Conservation (phyloP, 2,888 invertebrate genomes). For the Agrenia bidenticulata region DNA sequence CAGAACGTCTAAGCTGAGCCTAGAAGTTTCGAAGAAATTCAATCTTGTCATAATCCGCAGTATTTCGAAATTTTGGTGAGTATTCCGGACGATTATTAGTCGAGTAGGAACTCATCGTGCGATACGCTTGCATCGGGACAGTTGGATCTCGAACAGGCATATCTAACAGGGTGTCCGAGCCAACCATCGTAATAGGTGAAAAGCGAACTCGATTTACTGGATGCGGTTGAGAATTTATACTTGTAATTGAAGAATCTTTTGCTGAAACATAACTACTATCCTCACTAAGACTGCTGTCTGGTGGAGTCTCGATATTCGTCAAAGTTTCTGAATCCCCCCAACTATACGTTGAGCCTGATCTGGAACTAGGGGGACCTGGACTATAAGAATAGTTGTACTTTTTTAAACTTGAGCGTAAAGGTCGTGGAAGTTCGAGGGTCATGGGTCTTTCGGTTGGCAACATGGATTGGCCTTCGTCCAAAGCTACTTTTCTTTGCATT, state of each 20-base stretch:
- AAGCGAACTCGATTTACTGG: slow-evolving; percentile 74
- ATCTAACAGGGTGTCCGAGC: slow-evolving; percentile 62
- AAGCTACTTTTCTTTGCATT: slow-evolving; percentile 52
- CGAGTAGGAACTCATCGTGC: slow-evolving; percentile 37
- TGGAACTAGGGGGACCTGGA: slow-evolving; percentile 38
- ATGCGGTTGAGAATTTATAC: slow-evolving; percentile 57
- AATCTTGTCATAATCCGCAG: slow-evolving; percentile 48
- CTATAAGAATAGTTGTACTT: slow-evolving; percentile 64
- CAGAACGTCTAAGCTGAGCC: slow-evolving; percentile 7
- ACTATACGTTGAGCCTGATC: slow-evolving; percentile 54
- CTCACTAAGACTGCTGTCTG: slow-evolving; percentile 81
- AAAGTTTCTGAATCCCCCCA: slow-evolving; percentile 71
- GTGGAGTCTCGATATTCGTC: slow-evolving; percentile 76
- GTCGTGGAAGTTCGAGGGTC: slow-evolving; percentile 64
- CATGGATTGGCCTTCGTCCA: background rate
- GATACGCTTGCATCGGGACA: slow-evolving; percentile 60
- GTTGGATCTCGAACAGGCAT: slow-evolving; percentile 62
- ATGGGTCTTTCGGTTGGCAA: slow-evolving; percentile 60
- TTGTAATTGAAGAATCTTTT: slow-evolving; percentile 66
- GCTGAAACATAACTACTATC: slow-evolving; percentile 88
- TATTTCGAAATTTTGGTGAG: slow-evolving; percentile 44
- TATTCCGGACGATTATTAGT: slow-evolving; percentile 30
- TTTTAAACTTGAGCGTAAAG: slow-evolving; percentile 76
- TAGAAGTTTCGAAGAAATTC: slow-evolving; percentile 49
- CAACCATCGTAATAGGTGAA: slow-evolving; percentile 67